phyloP scores from a whole-genome alignment of 2,797 vertebrate species.

The Hydrocynus forskahlii region DNA sequence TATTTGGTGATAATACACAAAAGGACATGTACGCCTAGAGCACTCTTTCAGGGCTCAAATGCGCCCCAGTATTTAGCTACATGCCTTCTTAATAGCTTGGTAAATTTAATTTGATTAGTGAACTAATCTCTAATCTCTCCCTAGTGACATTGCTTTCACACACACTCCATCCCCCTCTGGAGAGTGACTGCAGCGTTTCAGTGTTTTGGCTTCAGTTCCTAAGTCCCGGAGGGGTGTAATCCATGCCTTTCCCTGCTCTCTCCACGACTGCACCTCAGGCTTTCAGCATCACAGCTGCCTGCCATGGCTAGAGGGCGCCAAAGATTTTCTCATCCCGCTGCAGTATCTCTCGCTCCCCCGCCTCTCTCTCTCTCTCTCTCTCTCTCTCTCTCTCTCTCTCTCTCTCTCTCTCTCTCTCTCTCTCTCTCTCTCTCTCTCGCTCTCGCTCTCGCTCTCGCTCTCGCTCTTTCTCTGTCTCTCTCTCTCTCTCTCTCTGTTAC shows the following conservation, averaged over 20 bases:
- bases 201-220: slow-evolving; percentile 36
- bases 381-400: slow-evolving; percentile 5
- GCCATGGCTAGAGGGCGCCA: slow-evolving; percentile 57
- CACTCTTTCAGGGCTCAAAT: background rate
- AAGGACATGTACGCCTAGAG: background rate
- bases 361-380: background rate
- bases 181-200: slow-evolving; percentile 36
- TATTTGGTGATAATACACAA: background rate
- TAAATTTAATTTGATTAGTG: slow-evolving; percentile 28
- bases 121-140: slow-evolving; percentile 16
- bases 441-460: too few species aligned
- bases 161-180: slow-evolving; percentile 23
- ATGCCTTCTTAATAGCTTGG: slow-evolving; percentile 10
- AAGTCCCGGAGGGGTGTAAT: slow-evolving; percentile 42
- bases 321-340: slow-evolving; percentile 40
- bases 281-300: slow-evolving; percentile 22
- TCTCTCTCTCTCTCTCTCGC: background rate
- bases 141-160: slow-evolving; percentile 6
- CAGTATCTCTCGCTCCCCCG: background rate
- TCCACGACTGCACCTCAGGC: slow-evolving; percentile 11
- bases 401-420: too few species aligned
- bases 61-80: background rate
- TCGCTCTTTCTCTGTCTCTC: too few species aligned
- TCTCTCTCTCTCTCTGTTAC: background rate
- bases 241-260: slow-evolving; percentile 15